Evolutionary conservation across 37 sponge, comb jelly and placozoan genomes (phyloP).

Genomic region (Eunapius fragilis): DNA sequence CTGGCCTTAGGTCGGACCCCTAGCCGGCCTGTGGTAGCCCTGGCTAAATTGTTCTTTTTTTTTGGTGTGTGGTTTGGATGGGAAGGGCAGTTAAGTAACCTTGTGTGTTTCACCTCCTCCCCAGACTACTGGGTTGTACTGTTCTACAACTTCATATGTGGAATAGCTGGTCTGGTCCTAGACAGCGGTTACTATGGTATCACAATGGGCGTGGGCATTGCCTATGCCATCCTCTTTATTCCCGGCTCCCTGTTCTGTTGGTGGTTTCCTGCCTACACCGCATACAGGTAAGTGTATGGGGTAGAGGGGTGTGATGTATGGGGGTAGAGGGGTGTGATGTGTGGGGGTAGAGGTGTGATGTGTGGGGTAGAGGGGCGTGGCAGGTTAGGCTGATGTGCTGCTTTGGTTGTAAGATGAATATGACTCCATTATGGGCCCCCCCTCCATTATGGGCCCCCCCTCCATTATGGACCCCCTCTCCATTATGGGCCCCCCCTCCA

Average conservation of each 20-base stretch:
- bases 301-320: background rate
- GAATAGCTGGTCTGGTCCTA: constrained; percentile 26
- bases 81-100: too few species aligned
- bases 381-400: too few species aligned
- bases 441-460: too few species aligned
- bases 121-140: constrained; percentile 54
- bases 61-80: too few species aligned
- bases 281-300: constrained; percentile 59
- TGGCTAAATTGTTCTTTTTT: too few species aligned
- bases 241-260: constrained; percentile 88
- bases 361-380: too few species aligned
- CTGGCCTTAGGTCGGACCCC: too few species aligned
- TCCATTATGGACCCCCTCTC: too few species aligned
- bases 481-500: too few species aligned
- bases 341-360: background rate
- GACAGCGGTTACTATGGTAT: constrained; percentile 2
- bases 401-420: too few species aligned
- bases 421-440: too few species aligned
- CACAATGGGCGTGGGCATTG: constrained; percentile 66
- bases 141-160: constrained; percentile 49
- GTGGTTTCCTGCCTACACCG: constrained; percentile 87
- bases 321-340: background rate
- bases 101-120: constrained; percentile 1
- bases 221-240: constrained; percentile 59
- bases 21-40: too few species aligned